Evolutionary conservation across 2,797 vertebrate genomes (phyloP).

Genomic region (Phoeniculus purpureus): DNA sequence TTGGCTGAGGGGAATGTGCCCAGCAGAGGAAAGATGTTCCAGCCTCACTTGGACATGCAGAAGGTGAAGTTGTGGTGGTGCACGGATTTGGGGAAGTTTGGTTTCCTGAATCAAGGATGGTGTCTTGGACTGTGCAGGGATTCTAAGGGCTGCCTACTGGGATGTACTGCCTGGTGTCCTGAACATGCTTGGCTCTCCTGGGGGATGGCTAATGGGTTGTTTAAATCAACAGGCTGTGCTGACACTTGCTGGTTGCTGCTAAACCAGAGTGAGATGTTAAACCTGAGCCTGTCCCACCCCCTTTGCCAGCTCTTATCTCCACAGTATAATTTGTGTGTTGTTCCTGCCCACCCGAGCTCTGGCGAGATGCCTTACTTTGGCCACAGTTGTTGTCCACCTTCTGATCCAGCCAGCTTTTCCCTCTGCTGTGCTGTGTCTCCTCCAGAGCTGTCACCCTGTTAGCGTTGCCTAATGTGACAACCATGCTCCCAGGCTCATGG

Average conservation of each 20-base stretch:
- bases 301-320: background rate
- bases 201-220: background rate
- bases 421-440: background rate
- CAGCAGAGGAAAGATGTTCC: background rate
- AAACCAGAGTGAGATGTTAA: background rate
- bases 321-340: rapidly evolving
- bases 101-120: background rate
- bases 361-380: rapidly evolving
- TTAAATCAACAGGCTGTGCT: background rate
- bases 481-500: background rate
- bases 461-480: background rate
- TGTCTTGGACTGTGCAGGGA: rapidly evolving
- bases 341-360: background rate
- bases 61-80: background rate
- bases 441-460: background rate
- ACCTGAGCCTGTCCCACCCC: background rate
- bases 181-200: background rate
- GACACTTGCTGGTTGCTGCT: background rate
- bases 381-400: background rate
- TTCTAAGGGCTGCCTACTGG: background rate
- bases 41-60: background rate
- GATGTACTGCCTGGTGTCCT: background rate
- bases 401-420: rapidly evolving
- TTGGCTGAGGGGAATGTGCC: background rate
- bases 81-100: background rate